Conservation (phyloP, 2,888 invertebrate species). For the Drosophila neotestacea region DNA sequence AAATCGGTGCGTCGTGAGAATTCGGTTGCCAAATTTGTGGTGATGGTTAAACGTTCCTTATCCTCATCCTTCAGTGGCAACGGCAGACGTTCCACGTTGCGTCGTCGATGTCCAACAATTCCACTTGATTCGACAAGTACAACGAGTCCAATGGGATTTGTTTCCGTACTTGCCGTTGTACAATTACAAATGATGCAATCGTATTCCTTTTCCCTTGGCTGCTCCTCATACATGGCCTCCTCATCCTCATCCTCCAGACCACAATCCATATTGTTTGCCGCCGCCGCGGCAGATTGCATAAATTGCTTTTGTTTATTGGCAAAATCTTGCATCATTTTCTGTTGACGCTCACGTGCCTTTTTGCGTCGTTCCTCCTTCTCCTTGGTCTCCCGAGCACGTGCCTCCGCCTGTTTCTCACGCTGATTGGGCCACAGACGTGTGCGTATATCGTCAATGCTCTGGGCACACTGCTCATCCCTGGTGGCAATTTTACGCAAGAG, state of each 20-base stretch:
- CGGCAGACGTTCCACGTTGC: conserved; percentile 82
- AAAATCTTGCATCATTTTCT: conserved; percentile 97
- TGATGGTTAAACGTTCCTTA: conserved; percentile 86
- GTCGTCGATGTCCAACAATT: conserved; percentile 92
- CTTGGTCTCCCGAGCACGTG: conserved; percentile 87
- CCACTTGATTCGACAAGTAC: conserved; percentile 94
- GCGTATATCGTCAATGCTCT: conserved; percentile 90
- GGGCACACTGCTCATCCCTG: conserved; percentile 90
- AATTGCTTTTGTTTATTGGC: conserved; percentile 96
- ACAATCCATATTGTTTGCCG: conserved; percentile 87
- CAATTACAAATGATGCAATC: conserved; percentile 98
- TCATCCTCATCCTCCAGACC: conserved; percentile 86
- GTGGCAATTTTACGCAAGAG: conserved; percentile 91
- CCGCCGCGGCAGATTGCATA: conserved; percentile 89
- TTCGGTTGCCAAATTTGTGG: conserved; percentile 90
- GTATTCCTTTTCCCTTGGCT: conserved; percentile 90
- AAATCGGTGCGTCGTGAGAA: conserved; percentile 92
- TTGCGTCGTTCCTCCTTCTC: conserved; percentile 94
- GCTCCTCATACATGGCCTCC: conserved; percentile 87
- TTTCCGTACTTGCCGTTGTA: conserved; percentile 93
- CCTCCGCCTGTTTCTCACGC: conserved; percentile 92
- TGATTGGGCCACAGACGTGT: conserved; percentile 92
- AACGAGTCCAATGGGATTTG: conserved; percentile 94
- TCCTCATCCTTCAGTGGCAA: conserved; percentile 89
- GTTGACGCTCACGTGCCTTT: conserved; percentile 94